Base-by-base conservation (phyloP, 1,140 invertebrate genomes). In the Papilio aristodemus region DNA sequence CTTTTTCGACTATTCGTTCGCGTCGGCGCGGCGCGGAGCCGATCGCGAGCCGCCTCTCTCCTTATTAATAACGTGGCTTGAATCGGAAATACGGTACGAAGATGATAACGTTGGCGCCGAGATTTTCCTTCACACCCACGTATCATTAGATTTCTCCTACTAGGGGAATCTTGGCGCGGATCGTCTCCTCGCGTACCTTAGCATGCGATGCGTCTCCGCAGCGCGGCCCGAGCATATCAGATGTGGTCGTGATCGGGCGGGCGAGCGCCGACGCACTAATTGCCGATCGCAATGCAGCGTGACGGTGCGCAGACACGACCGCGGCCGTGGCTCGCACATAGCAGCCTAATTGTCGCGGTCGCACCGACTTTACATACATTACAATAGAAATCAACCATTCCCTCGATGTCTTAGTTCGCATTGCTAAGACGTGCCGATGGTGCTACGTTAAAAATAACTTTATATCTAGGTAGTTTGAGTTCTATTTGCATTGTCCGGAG, bases 1-100 rank as follows among this genome's bases (percentile, higher is more conserved):
- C 86, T 88, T 87, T 90, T 90, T 87, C 76, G 85, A 87, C 78
- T 86, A 84, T 86, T 87, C 83, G 81, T 82, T 81, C 78, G 80
- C 78, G 79, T 76, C 74, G 75, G 75, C 73, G 70, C 78, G 76
- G 72, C 74, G 77, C 76, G 69, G 67, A 70, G 69, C 77, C 76
- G 81, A 77, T 79, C 79, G 78, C 83, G 82, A 84, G 76, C 67
- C 68, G 70, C 77, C 76, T 83, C 73, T 64, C 69, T 75, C 76
- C 81, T 87, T 85, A 84, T 89, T 87, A 86, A 85, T 87, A 80
- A 86, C 87, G 85, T 87, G 87, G 76, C 73, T 79, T 79, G 85
- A 81, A 88, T 83, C 71, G 75, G 72, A 83, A 82, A 85, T 80
- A 73, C 60, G 22, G 66, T 70, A 63, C 60, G 57, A 37, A 68